Conservation (phyloP, 1,140 invertebrate genomes). For the Leucophenga varia region DNA sequence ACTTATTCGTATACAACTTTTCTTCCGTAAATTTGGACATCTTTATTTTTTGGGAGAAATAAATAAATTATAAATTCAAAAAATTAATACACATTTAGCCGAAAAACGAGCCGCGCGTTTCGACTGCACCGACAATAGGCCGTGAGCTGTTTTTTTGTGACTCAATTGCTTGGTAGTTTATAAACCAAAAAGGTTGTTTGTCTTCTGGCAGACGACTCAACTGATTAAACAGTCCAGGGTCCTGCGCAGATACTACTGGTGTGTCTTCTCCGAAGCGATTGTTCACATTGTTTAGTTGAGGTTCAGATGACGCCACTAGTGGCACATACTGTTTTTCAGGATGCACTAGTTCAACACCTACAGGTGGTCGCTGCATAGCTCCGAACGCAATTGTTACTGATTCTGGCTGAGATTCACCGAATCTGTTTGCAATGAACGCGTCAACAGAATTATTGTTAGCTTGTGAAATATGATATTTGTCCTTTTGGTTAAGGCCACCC, state of each 20-base stretch:
- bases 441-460: conserved; percentile 37
- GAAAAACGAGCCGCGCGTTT: conserved; percentile 40
- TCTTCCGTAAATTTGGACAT: too few relatives aligned
- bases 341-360: conserved; percentile 34
- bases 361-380: conserved; percentile 38
- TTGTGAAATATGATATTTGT: conserved; percentile 38
- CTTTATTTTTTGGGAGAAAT: too few relatives aligned
- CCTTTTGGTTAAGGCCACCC: conserved; percentile 43
- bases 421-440: conserved; percentile 28
- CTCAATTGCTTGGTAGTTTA: conserved; percentile 57
- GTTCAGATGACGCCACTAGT: background rate
- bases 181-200: conserved; percentile 59
- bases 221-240: conserved; percentile 52
- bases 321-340: conserved; percentile 19
- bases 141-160: conserved; percentile 40
- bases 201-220: conserved; percentile 56
- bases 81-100: conserved; percentile 25
- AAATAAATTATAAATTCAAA: too few relatives aligned
- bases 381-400: conserved; percentile 26
- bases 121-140: conserved; percentile 29
- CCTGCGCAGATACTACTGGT: conserved; percentile 40
- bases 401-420: conserved; percentile 25
- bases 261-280: conserved; percentile 29
- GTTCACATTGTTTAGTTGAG: conserved; percentile 6
- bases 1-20: too few relatives aligned